Conservation (phyloP, 2,113 vertebrate species). For the Hiodon alosoides region DNA sequence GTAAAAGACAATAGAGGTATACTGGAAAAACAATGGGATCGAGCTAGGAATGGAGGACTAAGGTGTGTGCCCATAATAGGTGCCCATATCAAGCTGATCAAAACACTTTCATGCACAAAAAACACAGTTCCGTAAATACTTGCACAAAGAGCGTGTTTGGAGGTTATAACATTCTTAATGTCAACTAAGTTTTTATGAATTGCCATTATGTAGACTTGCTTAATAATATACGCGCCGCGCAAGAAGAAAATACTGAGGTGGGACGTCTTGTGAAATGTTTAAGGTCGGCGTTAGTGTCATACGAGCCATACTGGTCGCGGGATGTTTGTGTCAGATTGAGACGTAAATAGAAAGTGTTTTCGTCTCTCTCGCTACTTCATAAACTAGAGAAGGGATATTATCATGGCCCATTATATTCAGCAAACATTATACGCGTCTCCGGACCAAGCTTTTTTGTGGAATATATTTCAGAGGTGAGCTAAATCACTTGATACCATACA, state of each 20-base stretch:
- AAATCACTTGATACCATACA: background rate
- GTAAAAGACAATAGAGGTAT: no score
- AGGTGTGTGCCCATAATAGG: no score
- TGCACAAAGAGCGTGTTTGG: no score
- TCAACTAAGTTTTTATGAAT: no score
- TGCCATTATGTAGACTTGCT: no score
- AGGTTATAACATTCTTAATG: no score
- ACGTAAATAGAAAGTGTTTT: background rate
- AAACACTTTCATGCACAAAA: no score
- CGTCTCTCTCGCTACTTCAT: background rate
- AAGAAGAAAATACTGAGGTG: background rate
- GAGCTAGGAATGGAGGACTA: no score
- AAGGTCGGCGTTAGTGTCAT: slow-evolving; percentile 3
- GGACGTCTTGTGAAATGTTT: slow-evolving; percentile 4
- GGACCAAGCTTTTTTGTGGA: slow-evolving; percentile 68
- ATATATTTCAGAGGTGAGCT: slow-evolving; percentile 71
- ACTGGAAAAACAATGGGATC: no score
- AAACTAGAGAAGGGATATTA: slow-evolving; percentile 29
- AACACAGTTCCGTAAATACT: no score
- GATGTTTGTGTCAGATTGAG: background rate
- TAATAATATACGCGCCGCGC: no score
- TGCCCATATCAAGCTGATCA: no score
- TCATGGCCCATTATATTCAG: slow-evolving; percentile 67
- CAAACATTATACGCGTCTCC: slow-evolving; percentile 51
- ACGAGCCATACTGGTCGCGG: background rate